phyloP scores from a whole-genome alignment of 2,797 vertebrate species.

The Botia almorhae region DNA sequence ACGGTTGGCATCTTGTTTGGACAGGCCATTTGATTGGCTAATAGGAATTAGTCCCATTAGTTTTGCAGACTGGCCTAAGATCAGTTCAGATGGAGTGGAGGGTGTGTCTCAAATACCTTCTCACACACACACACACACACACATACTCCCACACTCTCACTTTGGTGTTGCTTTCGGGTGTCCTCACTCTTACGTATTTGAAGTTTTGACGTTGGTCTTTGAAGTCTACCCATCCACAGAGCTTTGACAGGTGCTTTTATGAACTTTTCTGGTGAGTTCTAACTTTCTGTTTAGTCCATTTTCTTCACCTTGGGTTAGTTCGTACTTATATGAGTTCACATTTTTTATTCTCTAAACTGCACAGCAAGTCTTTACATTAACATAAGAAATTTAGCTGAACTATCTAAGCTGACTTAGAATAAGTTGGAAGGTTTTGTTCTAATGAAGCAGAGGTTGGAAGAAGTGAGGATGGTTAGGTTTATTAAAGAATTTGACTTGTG shows the following conservation, averaged over 20 bases:
- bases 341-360: conserved; percentile 29
- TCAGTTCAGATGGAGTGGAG: conserved; percentile 37
- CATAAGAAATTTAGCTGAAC: background rate
- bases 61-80: conserved; percentile 47
- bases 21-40: conserved; percentile 52
- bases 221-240: conserved; percentile 41
- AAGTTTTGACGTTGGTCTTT: conserved; percentile 47
- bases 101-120: conserved; percentile 52
- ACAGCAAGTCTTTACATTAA: conserved; percentile 13
- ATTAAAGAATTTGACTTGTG: conserved; percentile 10
- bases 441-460: conserved; percentile 19
- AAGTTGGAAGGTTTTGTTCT: conserved; percentile 20
- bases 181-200: background rate
- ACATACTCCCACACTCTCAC: conserved; percentile 23
- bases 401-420: conserved; percentile 36
- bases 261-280: conserved; percentile 54
- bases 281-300: conserved; percentile 9
- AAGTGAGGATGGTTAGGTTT: conserved; percentile 30
- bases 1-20: conserved; percentile 56
- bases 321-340: background rate
- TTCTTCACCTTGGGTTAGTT: background rate
- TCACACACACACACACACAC: conserved; percentile 30
- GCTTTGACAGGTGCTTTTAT: conserved; percentile 28
- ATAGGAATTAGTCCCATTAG: conserved; percentile 53
- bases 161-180: conserved; percentile 29